A percentile compares a stretch with the other conserved stretches of the same genome.
phyloP scores from a whole-genome alignment of 2,888 invertebrate genomes.

The Ferrisia virgata region DNA sequence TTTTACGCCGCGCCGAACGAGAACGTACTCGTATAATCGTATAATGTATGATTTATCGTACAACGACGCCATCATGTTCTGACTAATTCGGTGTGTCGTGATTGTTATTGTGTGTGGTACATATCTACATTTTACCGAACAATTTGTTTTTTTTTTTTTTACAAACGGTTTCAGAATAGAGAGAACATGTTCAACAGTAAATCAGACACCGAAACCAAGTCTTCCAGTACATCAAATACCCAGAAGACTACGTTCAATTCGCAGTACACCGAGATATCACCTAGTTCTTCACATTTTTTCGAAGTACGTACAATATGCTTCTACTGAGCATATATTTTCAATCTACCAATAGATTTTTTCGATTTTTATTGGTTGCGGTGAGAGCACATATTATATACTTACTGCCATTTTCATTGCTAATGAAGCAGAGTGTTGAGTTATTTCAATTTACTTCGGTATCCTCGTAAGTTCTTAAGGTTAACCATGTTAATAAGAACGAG shows the following conservation, averaged over 20 bases:
- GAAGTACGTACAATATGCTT: conserved; percentile 61
- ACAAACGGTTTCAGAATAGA: conserved; percentile 17
- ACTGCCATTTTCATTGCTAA: neutral
- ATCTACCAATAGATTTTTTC: too few relatives aligned
- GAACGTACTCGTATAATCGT: neutral
- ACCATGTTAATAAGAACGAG: neutral
- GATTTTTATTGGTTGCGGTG: neutral
- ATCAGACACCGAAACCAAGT: neutral
- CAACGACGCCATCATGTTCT: neutral
- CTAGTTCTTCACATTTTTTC: conserved; percentile 84
- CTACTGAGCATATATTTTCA: too few relatives aligned
- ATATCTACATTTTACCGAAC: neutral
- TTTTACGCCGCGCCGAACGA: too few relatives aligned
- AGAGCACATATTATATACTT: neutral
- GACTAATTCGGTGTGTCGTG: neutral
- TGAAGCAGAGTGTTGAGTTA: neutral
- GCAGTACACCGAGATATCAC: conserved; percentile 73
- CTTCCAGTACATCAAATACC: conserved; percentile 53
- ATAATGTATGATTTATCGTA: neutral
- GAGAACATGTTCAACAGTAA: conserved; percentile 15
- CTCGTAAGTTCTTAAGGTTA: neutral
- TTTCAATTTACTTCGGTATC: neutral
- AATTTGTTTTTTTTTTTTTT: neutral
- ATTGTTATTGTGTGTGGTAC: neutral
- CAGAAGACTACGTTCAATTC: conserved; percentile 64